Conservation (phyloP, 1,140 invertebrate genomes). For the Trichonephila inaurata region DNA sequence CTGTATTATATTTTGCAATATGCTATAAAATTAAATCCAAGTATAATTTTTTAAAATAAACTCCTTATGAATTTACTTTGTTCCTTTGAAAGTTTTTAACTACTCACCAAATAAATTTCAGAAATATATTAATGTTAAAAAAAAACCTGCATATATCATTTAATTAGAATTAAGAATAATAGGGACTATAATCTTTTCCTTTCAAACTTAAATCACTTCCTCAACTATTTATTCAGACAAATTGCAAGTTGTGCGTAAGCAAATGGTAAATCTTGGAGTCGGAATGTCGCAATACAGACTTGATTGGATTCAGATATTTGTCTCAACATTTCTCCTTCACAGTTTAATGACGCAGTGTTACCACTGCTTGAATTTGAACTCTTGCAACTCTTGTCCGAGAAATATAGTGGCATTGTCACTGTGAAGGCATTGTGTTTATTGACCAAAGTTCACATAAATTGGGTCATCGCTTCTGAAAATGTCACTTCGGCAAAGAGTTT, state of each 20-base stretch:
- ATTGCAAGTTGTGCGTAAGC: background rate
- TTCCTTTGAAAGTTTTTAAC: too few relatives aligned
- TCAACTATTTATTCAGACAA: background rate
- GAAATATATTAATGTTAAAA: too few relatives aligned
- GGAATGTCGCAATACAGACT: background rate
- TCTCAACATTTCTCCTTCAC: background rate
- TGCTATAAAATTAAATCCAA: too few relatives aligned
- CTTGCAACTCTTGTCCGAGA: background rate
- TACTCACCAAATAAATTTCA: too few relatives aligned
- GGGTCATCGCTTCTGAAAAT: too few relatives aligned
- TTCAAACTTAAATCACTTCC: background rate
- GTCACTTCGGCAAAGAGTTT: too few relatives aligned
- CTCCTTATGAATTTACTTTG: too few relatives aligned
- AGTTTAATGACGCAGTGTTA: background rate
- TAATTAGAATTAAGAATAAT: too few relatives aligned
- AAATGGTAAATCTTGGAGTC: background rate
- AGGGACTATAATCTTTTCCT: too few relatives aligned
- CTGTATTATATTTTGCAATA: too few relatives aligned
- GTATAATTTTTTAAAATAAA: too few relatives aligned
- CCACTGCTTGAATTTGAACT: background rate
- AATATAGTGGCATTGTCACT: background rate
- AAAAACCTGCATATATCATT: too few relatives aligned
- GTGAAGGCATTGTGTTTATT: background rate
- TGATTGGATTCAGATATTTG: constrained; percentile 16
- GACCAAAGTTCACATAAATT: background rate